phyloP scores from a whole-genome alignment of 2,888 invertebrate genomes.

The Flabesymbios commensalis region DNA sequence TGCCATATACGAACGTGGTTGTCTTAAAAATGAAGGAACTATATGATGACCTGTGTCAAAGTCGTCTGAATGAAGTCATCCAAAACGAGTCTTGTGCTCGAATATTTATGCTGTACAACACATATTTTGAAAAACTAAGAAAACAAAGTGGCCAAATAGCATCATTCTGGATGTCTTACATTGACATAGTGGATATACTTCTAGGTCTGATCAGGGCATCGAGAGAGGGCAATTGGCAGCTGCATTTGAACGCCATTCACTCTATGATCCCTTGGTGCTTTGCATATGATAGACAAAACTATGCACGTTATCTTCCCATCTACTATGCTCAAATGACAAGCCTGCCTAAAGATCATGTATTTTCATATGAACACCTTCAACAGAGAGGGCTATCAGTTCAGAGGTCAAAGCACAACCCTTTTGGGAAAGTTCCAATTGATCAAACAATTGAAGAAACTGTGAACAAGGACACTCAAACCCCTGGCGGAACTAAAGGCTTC shows the following conservation, averaged over 20 bases:
- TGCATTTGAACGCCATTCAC: conserved; percentile 28
- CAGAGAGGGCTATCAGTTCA: no score
- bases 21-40: not conserved
- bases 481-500: no score
- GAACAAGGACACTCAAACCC: no score
- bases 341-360: no score
- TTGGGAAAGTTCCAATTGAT: no score
- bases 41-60: not conserved
- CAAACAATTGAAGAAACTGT: no score
- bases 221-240: conserved; percentile 28
- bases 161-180: conserved; percentile 34
- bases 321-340: no score
- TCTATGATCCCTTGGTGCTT: conserved; percentile 36
- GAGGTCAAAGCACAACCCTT: no score
- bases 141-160: conserved; percentile 19
- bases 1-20: not conserved
- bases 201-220: conserved; percentile 23
- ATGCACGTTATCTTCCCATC: conserved; percentile 29
- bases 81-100: not conserved
- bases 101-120: not conserved
- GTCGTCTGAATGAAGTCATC: not conserved
- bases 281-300: conserved; percentile 36
- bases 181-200: conserved; percentile 35
- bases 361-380: no score
- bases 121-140: conserved; percentile 10